Conservation (phyloP, 2,113 vertebrate species). For the Arenaria interpres region DNA sequence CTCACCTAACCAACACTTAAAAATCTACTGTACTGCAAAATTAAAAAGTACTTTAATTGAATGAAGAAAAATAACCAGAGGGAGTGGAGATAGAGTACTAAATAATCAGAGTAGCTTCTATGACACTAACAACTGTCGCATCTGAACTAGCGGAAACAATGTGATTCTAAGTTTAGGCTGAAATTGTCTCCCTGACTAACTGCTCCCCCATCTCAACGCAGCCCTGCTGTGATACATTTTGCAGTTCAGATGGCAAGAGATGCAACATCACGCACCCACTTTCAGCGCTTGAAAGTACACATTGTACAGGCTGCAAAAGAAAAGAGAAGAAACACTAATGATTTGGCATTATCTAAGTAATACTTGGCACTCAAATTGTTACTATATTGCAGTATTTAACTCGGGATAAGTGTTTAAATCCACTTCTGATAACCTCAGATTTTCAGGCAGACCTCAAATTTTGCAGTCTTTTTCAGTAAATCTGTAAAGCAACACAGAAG, state of each 20-base stretch:
- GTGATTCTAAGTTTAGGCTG: not conserved
- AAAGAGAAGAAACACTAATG: not conserved
- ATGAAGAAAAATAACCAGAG: not conserved
- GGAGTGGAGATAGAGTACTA: not conserved
- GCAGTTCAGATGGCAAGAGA: constrained; percentile 33
- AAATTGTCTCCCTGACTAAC: constrained; percentile 13
- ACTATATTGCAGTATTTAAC: not conserved
- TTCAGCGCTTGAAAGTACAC: not conserved
- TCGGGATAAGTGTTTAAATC: not conserved
- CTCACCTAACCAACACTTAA: not conserved
- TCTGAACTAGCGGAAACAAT: not conserved
- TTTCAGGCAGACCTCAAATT: not conserved
- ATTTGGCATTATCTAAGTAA: not conserved
- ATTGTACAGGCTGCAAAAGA: not conserved
- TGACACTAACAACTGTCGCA: not conserved
- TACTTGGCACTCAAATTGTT: not conserved
- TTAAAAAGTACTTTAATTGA: not conserved
- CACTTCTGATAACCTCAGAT: not conserved
- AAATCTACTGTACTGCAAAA: not conserved
- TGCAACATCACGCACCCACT: not conserved
- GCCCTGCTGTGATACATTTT: not conserved
- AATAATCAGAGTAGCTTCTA: not conserved
- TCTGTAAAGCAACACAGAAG: not conserved
- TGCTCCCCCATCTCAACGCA: constrained; percentile 2
- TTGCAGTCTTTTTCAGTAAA: not conserved